A percentile compares a stretch with the other conserved stretches of the same genome.
phyloP scores from a whole-genome alignment of 2,113 vertebrate species.

The Scytalopus superciliaris region DNA sequence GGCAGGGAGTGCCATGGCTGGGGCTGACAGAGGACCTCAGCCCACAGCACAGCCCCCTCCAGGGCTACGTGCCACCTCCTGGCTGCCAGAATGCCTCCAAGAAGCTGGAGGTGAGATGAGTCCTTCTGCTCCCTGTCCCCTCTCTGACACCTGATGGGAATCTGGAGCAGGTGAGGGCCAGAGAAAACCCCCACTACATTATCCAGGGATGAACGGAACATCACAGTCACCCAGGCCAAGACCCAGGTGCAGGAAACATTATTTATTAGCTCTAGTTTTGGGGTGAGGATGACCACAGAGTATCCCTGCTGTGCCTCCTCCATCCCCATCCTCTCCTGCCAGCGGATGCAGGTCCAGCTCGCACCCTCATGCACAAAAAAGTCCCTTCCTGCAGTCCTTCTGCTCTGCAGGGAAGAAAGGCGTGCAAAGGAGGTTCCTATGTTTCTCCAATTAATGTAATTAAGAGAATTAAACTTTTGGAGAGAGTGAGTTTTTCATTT shows the following conservation, averaged over 20 bases:
- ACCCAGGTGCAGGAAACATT: neutral
- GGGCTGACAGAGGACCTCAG: neutral
- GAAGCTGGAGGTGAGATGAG: rapidly evolving
- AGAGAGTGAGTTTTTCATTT: conserved; percentile 78
- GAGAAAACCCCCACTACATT: neutral
- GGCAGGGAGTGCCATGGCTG: neutral
- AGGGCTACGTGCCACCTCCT: neutral
- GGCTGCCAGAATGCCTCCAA: neutral
- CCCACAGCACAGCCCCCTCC: neutral
- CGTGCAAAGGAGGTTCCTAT: conserved; percentile 27
- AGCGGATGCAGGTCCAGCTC: rapidly evolving
- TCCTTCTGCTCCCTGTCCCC: rapidly evolving
- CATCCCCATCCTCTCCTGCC: neutral
- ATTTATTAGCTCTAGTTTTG: neutral
- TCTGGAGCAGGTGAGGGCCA: neutral
- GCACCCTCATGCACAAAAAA: neutral
- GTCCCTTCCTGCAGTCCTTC: neutral
- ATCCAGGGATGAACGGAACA: neutral
- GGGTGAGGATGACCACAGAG: rapidly evolving
- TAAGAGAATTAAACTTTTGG: conserved; percentile 79
- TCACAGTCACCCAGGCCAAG: neutral
- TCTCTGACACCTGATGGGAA: neutral
- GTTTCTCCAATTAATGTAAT: conserved; percentile 81
- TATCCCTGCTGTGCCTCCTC: neutral
- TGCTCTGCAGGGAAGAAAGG: neutral